Conservation (phyloP, 2,797 vertebrate species). For the Chlorospingus flavigularis region DNA sequence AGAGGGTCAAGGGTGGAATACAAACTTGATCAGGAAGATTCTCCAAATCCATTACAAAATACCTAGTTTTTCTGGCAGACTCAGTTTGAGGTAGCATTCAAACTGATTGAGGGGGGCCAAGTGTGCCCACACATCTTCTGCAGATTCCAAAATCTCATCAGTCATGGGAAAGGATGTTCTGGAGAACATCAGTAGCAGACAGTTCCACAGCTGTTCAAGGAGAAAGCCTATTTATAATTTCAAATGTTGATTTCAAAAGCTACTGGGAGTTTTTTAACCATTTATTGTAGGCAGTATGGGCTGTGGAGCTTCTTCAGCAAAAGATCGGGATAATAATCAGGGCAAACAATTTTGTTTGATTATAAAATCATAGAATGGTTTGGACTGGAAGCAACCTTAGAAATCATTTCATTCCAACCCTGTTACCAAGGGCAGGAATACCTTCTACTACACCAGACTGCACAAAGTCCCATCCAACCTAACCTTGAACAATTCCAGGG, state of each 20-base stretch:
- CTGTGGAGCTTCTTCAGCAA: background rate
- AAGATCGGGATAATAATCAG: fast-evolving
- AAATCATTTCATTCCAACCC: background rate
- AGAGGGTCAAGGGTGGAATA: background rate
- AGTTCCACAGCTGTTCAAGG: constrained; percentile 7
- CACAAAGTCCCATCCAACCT: background rate
- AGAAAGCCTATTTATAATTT: background rate
- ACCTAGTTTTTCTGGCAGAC: background rate
- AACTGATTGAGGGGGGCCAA: background rate
- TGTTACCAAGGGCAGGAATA: background rate
- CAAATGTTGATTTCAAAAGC: constrained; percentile 10
- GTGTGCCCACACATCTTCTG: constrained; percentile 2
- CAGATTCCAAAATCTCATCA: constrained; percentile 4
- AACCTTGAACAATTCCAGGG: background rate
- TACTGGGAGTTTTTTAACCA: background rate
- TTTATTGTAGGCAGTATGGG: background rate
- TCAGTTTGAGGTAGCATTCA: background rate
- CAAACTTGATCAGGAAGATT: background rate
- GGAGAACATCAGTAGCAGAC: background rate
- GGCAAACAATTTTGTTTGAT: background rate
- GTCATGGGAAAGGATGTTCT: constrained; percentile 13
- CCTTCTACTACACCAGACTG: background rate
- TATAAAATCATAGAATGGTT: background rate
- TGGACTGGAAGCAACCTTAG: background rate
- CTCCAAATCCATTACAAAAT: background rate